phyloP scores from a whole-genome alignment of 1,140 invertebrate genomes.

The Drosophila kurseongensis region DNA sequence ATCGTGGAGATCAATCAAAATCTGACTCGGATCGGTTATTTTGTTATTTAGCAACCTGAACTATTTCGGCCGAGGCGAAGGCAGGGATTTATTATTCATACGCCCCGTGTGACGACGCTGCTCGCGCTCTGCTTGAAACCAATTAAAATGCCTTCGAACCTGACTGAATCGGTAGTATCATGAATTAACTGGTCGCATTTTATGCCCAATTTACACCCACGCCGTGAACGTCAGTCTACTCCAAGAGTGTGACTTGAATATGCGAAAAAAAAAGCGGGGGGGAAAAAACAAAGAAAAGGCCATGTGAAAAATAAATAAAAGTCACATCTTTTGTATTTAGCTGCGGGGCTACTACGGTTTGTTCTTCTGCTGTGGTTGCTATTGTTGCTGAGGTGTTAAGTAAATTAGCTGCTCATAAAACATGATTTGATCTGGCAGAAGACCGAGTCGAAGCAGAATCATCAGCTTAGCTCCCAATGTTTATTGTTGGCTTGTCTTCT shows the following conservation, averaged over 20 bases:
- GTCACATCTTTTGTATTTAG: conserved; percentile 55
- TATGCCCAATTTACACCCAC: conserved; percentile 80
- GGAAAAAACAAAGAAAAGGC: conserved; percentile 55
- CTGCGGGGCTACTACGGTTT: conserved; percentile 58
- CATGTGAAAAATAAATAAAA: conserved; percentile 81
- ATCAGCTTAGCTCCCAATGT: conserved; percentile 29
- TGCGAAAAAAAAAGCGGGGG: conserved; percentile 15
- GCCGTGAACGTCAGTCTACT: conserved; percentile 40
- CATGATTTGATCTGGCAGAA: conserved; percentile 74
- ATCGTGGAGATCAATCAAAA: conserved; percentile 46
- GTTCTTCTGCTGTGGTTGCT: conserved; percentile 30
- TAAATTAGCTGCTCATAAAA: conserved; percentile 83
- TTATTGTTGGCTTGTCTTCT: conserved; percentile 53
- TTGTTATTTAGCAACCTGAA: conserved; percentile 36
- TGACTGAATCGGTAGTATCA: conserved; percentile 77
- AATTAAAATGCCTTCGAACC: conserved; percentile 79
- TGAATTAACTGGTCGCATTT: conserved; percentile 76
- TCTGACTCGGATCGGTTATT: conserved; percentile 42
- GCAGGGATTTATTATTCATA: conserved; percentile 56
- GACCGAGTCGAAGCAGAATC: conserved; percentile 51
- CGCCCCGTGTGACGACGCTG: conserved; percentile 45
- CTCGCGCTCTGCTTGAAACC: conserved; percentile 65
- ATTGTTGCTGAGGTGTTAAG: conserved; percentile 73
- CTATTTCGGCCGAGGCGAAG: conserved; percentile 3
- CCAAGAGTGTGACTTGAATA: conserved; percentile 50